These are phyloP conservation scores for Propithecus perrieri DNA, from an alignment of 2,797 vertebrate species.

Conservation along the genomic window DNA sequence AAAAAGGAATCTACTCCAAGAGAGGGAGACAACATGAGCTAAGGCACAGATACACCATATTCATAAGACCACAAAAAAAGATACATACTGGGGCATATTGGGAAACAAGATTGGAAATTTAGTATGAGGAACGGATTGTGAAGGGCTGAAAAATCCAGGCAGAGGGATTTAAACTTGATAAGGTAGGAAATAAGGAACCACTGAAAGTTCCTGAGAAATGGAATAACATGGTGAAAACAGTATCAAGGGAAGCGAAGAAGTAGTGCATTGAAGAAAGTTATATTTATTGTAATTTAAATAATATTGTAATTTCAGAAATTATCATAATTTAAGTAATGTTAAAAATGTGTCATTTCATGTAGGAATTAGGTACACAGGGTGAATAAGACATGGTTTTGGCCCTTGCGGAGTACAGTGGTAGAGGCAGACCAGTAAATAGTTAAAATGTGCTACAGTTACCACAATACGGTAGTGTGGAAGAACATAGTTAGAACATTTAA, in stretches of 20 bases:
- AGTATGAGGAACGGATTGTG: not conserved
- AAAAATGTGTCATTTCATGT: not conserved
- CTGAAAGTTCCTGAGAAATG: conserved; percentile 3
- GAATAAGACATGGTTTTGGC: not conserved
- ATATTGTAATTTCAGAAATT: not conserved
- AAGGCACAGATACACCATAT: not conserved
- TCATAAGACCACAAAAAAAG: not conserved
- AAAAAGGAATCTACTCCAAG: not conserved
- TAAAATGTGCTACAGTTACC: not conserved
- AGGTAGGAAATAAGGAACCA: not conserved
- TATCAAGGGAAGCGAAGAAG: not conserved
- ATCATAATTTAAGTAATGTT: not conserved
- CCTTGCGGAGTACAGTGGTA: not conserved
- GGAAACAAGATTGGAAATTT: too few relatives aligned
- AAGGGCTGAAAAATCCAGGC: not conserved
- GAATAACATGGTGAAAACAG: not conserved
- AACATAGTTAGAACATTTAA: not conserved
- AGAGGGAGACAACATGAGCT: not conserved
- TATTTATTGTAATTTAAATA: not conserved
- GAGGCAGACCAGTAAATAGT: not conserved
- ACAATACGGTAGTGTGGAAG: not conserved
- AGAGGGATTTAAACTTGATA: conserved; percentile 23
- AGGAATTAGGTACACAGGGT: not conserved
- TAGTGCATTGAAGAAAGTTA: not conserved
- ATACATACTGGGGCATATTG: not conserved